Evolutionary conservation across 2,113 vertebrate species (phyloP).

Genomic region (Dipodomys merriami): DNA sequence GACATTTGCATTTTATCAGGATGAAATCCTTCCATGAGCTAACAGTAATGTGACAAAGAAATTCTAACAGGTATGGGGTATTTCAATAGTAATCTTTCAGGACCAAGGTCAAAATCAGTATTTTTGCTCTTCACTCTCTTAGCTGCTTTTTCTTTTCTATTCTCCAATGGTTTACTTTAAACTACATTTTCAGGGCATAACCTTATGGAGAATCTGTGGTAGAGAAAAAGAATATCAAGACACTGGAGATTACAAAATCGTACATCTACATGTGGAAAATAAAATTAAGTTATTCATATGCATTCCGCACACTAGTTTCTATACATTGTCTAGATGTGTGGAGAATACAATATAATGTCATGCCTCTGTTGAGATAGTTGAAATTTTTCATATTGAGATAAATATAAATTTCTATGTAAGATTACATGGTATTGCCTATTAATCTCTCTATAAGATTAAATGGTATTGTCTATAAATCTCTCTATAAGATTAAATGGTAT

Average conservation of each 20-base stretch:
- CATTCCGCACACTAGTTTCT: neutral
- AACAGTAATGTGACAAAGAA: neutral
- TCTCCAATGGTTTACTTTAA: conserved; percentile 7
- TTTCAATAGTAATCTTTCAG: conserved; percentile 23
- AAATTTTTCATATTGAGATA: neutral
- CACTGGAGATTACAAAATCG: neutral
- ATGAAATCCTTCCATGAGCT: conserved; percentile 21
- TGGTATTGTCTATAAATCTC: no score
- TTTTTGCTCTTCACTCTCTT: neutral
- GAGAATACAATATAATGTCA: neutral
- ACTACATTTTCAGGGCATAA: neutral
- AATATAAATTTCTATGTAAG: neutral
- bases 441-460: neutral
- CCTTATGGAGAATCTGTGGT: neutral
- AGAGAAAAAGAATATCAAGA: neutral
- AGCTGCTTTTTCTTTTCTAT: neutral
- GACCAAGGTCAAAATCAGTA: neutral
- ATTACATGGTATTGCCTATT: neutral
- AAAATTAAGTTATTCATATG: neutral
- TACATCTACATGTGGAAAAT: neutral
- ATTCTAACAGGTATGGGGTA: conserved; percentile 1
- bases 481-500: neutral
- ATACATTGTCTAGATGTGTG: neutral
- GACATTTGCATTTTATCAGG: conserved; percentile 29
- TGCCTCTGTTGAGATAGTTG: neutral